Conservation (phyloP, 2,113 vertebrate species). For the Drymodes brunneopygia region DNA sequence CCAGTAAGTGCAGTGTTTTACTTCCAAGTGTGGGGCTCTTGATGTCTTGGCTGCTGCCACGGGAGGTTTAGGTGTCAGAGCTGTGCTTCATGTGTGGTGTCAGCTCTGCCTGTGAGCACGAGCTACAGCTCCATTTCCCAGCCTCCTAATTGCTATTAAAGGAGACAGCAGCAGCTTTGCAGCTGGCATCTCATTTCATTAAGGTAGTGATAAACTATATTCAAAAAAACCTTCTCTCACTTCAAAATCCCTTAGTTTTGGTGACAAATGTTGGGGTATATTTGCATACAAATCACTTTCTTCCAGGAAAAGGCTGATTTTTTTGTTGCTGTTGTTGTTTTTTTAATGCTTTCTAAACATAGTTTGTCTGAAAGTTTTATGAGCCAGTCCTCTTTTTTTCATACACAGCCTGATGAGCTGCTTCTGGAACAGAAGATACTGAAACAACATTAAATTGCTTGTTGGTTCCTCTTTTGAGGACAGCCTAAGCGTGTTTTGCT, state of each 20-base stretch:
- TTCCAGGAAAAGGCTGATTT: constrained; percentile 36
- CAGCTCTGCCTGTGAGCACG: constrained; percentile 22
- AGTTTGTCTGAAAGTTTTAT: constrained; percentile 58
- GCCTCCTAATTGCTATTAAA: constrained; percentile 46
- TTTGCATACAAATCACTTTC: constrained; percentile 67
- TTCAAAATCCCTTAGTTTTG: constrained; percentile 48
- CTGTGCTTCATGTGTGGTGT: not conserved
- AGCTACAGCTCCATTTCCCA: not conserved
- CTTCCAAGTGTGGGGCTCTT: not conserved
- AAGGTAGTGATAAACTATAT: constrained; percentile 45
- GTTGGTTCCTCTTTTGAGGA: constrained; percentile 61
- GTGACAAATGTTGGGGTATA: constrained; percentile 41
- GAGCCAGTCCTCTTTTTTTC: constrained; percentile 47
- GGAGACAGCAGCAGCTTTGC: constrained; percentile 29
- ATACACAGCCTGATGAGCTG: constrained; percentile 41
- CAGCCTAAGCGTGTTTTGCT: constrained; percentile 24
- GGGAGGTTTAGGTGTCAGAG: constrained; percentile 39
- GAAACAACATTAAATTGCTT: constrained; percentile 32
- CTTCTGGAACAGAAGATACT: constrained; percentile 44
- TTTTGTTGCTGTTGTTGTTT: not conserved
- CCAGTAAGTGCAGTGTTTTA: not conserved
- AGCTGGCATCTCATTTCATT: constrained; percentile 47
- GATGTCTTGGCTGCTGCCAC: not conserved
- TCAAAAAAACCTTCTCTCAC: constrained; percentile 2
- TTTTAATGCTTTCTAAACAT: constrained; percentile 25